Percentiles rank a stretch among this genome's conserved stretches.
These are phyloP conservation scores for Apodemia hepburni DNA, from an alignment of 2,888 invertebrate species.

Conservation along the genomic window DNA sequence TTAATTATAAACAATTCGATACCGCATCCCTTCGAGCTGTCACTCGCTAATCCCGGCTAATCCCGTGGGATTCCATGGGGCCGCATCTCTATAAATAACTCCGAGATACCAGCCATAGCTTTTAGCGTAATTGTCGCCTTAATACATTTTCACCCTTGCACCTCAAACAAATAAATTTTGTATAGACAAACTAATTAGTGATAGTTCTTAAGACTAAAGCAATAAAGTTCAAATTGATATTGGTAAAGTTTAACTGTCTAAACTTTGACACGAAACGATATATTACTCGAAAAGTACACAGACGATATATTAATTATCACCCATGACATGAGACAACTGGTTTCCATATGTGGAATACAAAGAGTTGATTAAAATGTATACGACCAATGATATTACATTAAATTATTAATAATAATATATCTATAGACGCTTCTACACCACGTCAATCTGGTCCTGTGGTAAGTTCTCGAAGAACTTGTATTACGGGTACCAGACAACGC, in stretches of 20 bases:
- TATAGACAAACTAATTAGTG: conserved; percentile 1
- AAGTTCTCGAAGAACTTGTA: no score
- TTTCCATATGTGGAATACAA: not conserved
- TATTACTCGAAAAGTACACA: not conserved
- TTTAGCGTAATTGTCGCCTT: conserved; percentile 10
- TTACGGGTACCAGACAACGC: no score
- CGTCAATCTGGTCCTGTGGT: no score
- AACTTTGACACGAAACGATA: not conserved
- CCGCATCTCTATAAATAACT: not conserved
- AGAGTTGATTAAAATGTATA: not conserved
- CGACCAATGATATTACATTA: no score
- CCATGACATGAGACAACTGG: not conserved
- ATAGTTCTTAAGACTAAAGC: not conserved
- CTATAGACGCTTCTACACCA: no score
- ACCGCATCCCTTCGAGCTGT: conserved; percentile 6
- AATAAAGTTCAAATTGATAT: not conserved
- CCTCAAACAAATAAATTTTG: not conserved
- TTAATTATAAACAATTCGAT: conserved; percentile 14
- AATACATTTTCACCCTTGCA: conserved; percentile 7
- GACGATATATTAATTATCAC: not conserved
- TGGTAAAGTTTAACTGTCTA: not conserved
- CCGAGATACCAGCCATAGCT: conserved; percentile 8
- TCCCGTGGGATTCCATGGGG: conserved; percentile 3
- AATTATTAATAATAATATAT: no score
- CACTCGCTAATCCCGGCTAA: conserved; percentile 10